A percentile compares a stretch with the other conserved stretches of the same genome.
Evolutionary conservation across 2,113 vertebrate genomes (phyloP).

Genomic region (Oncorhynchus masou): DNA sequence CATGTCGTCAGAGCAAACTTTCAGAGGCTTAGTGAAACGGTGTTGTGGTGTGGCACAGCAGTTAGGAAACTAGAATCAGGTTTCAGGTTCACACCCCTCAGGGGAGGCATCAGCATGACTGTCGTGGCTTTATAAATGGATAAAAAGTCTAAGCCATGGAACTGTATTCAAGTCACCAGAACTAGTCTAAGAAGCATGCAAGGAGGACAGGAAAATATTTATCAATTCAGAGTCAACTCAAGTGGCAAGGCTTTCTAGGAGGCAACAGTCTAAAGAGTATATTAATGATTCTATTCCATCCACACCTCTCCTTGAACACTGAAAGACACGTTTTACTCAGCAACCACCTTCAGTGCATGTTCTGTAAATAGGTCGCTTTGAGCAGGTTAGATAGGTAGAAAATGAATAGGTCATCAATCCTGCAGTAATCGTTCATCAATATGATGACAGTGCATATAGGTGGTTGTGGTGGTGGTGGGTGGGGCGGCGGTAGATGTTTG

Average conservation of each 20-base stretch:
- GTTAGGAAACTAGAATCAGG: conserved; percentile 9
- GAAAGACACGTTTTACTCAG: too few relatives aligned
- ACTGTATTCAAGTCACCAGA: conserved; percentile 1
- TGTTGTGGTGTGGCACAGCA: conserved; percentile 4
- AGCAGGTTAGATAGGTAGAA: too few relatives aligned
- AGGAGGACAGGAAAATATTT: neutral
- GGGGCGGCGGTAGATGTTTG: too few relatives aligned
- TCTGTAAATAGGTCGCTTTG: too few relatives aligned
- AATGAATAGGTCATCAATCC: too few relatives aligned
- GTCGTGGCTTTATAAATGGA: conserved; percentile 6
- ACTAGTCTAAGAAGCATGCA: conserved; percentile 5
- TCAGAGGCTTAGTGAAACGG: conserved; percentile 34
- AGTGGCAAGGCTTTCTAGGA: neutral
- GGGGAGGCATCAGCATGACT: conserved; percentile 15
- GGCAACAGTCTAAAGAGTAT: conserved; percentile 12
- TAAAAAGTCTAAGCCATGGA: neutral
- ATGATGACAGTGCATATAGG: too few relatives aligned
- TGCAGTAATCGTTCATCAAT: too few relatives aligned
- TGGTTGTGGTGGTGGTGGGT: too few relatives aligned
- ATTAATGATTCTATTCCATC: conserved; percentile 3
- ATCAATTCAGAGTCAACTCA: conserved; percentile 4
- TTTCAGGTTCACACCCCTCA: conserved; percentile 26
- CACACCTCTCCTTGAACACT: neutral
- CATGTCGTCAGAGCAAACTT: too few relatives aligned
- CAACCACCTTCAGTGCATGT: too few relatives aligned